A percentile compares a stretch with the other conserved stretches of the same genome.
phyloP scores from a whole-genome alignment of 2,888 invertebrate species.

The Hyposoter didymator region DNA sequence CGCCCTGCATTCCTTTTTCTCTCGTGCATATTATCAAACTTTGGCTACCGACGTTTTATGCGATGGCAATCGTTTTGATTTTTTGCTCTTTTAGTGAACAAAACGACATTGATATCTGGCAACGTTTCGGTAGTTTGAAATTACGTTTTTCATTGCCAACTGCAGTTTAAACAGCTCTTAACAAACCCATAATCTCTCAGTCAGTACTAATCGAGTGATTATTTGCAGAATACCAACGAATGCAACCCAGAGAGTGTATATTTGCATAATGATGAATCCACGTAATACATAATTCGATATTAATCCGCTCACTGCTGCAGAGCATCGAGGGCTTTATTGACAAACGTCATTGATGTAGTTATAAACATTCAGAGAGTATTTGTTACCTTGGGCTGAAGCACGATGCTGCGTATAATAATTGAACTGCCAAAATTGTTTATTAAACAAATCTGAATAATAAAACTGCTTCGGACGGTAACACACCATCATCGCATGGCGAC shows the following conservation, averaged over 20 bases:
- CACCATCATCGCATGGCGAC: background rate
- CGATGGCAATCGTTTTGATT: background rate
- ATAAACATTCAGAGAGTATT: background rate
- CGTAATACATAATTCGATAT: slow-evolving; percentile 21
- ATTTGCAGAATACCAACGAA: background rate
- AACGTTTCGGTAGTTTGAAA: background rate
- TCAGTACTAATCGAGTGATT: background rate
- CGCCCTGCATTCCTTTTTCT: slow-evolving; percentile 4
- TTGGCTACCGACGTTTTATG: background rate
- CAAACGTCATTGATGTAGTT: background rate
- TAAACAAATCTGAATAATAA: slow-evolving; percentile 3
- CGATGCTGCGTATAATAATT: background rate
- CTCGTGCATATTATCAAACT: background rate
- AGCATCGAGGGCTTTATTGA: background rate
- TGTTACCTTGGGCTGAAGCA: background rate
- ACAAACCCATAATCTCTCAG: background rate
- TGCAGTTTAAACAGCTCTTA: background rate
- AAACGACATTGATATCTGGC: background rate
- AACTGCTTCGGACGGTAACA: background rate
- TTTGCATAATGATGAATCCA: slow-evolving; percentile 20
- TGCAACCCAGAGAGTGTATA: background rate
- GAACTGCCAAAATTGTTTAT: background rate
- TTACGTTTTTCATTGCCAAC: background rate
- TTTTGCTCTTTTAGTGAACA: background rate
- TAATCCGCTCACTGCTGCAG: slow-evolving; percentile 16